A percentile compares a stretch with the other conserved stretches of the same genome.
These are phyloP conservation scores for Tinea semifulvella DNA, from an alignment of 2,888 invertebrate genomes.

Conservation along the genomic window DNA sequence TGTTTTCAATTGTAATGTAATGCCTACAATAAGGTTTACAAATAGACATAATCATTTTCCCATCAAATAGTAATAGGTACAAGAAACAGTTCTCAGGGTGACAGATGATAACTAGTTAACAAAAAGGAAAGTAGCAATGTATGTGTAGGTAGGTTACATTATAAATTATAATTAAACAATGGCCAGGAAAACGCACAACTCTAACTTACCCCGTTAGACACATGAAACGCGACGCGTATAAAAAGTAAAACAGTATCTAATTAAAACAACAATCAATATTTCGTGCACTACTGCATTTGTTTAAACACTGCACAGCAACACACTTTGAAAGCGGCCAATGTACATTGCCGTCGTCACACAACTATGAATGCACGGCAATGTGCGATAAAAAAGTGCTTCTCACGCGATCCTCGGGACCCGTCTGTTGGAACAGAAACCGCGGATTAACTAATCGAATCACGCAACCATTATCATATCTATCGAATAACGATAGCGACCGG, in stretches of 20 bases:
- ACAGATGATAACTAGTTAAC: too few relatives aligned
- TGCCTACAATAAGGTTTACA: too few relatives aligned
- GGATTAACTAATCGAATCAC: slow-evolving; percentile 4
- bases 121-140: slow-evolving; percentile 1
- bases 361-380: not conserved
- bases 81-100: too few relatives aligned
- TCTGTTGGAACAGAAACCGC: slow-evolving; percentile 2
- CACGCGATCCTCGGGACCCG: slow-evolving; percentile 4
- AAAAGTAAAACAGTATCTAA: slow-evolving; percentile 12
- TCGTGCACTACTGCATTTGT: not conserved
- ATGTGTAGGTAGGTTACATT: not conserved
- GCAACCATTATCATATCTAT: not conserved
- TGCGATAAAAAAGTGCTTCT: not conserved
- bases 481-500: slow-evolving; percentile 2
- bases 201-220: not conserved
- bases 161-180: not conserved
- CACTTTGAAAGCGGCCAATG: slow-evolving; percentile 2
- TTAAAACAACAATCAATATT: not conserved
- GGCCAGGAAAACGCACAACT: slow-evolving; percentile 4
- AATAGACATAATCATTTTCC: too few relatives aligned
- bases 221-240: not conserved
- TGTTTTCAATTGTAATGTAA: too few relatives aligned
- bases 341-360: too few relatives aligned
- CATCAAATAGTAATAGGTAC: too few relatives aligned
- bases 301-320: not conserved